A percentile compares a stretch with the other conserved stretches of the same genome.
These are phyloP conservation scores for Bathynomus jamesi DNA, from an alignment of 1,140 invertebrate genomes.

Conservation along the genomic window DNA sequence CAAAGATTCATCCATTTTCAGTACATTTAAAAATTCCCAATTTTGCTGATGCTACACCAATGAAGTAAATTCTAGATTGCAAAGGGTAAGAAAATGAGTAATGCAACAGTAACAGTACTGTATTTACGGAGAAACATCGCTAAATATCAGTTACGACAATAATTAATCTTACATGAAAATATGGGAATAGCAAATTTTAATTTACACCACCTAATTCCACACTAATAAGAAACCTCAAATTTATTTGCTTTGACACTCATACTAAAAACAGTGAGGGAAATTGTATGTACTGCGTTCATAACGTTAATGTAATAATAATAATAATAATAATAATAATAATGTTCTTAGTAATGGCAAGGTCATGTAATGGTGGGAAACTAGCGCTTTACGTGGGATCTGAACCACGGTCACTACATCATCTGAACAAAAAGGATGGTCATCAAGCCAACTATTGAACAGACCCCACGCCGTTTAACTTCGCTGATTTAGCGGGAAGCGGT, in stretches of 20 bases:
- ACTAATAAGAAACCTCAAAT: neutral
- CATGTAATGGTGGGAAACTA: no score
- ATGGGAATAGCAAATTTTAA: no score
- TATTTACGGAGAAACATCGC: neutral
- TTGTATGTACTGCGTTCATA: neutral
- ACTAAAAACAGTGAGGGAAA: conserved; percentile 6
- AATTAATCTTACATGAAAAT: no score
- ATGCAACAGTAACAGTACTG: neutral
- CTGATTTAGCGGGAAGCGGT: no score
- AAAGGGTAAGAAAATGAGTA: neutral
- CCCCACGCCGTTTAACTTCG: no score
- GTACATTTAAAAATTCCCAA: neutral
- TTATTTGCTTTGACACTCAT: neutral
- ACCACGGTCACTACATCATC: no score
- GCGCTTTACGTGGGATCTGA: no score
- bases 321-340: neutral
- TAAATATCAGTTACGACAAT: no score
- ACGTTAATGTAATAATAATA: neutral
- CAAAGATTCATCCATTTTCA: neutral
- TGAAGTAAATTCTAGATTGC: neutral
- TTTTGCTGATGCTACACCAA: neutral
- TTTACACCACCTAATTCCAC: neutral
- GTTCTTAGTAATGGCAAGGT: neutral
- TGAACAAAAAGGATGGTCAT: no score
- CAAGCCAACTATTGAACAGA: no score